phyloP scores from a whole-genome alignment of 2,888 invertebrate species.

The Drosophila aldrichi region DNA sequence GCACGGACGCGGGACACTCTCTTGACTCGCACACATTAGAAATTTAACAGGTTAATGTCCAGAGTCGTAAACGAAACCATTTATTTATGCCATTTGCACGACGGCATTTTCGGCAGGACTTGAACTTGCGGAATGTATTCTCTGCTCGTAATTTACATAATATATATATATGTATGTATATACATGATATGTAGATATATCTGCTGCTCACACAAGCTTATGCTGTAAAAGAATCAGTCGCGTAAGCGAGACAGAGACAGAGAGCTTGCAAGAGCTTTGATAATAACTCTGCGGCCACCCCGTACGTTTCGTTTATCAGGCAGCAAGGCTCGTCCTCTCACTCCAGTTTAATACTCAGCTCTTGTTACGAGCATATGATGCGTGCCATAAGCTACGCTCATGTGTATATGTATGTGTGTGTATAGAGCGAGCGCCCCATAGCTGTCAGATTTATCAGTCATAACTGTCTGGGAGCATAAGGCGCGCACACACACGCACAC shows the following conservation, averaged over 20 bases:
- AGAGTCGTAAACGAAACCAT: slow-evolving; percentile 82
- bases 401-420: neutral
- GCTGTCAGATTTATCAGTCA: slow-evolving; percentile 63
- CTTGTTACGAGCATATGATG: slow-evolving; percentile 58
- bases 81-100: slow-evolving; percentile 76
- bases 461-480: slow-evolving; percentile 46
- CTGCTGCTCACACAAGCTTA: slow-evolving; percentile 6
- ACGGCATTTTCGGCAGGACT: slow-evolving; percentile 56
- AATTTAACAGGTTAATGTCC: slow-evolving; percentile 81
- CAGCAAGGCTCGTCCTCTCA: slow-evolving; percentile 4
- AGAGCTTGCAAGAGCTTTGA: slow-evolving; percentile 66
- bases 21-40: slow-evolving; percentile 73
- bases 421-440: slow-evolving; percentile 3
- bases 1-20: slow-evolving; percentile 37
- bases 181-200: slow-evolving; percentile 37
- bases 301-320: slow-evolving; percentile 33
- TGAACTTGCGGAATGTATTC: slow-evolving; percentile 35
- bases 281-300: slow-evolving; percentile 60
- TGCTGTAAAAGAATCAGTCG: slow-evolving; percentile 61
- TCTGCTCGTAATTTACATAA: slow-evolving; percentile 71
- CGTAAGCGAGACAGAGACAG: slow-evolving; percentile 9
- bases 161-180: slow-evolving; percentile 66
- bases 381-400: slow-evolving; percentile 46
- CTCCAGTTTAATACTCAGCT: neutral
- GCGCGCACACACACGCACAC: slow-evolving; percentile 9